phyloP scores from a whole-genome alignment of 2,113 vertebrate genomes.

The Mobula birostris region DNA sequence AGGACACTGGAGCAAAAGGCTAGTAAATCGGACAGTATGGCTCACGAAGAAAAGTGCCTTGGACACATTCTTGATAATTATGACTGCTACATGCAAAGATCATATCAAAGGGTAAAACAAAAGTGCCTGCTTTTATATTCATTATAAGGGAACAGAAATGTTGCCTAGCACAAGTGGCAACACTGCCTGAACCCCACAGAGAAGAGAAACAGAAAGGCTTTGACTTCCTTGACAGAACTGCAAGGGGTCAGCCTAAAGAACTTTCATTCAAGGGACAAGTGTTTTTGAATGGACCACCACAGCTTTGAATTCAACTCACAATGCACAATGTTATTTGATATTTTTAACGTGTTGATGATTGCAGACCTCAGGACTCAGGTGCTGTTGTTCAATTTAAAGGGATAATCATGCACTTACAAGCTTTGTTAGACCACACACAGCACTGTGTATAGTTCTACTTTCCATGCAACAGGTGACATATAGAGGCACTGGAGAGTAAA shows the following conservation, averaged over 20 bases:
- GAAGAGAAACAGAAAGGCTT: not conserved
- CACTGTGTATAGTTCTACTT: not conserved
- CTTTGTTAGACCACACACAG: not conserved
- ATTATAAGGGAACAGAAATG: not conserved
- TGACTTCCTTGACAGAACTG: not conserved
- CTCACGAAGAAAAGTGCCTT: not conserved
- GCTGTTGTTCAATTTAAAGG: conserved; percentile 2
- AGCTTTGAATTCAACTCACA: conserved; percentile 5
- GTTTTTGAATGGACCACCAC: not conserved
- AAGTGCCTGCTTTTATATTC: not conserved
- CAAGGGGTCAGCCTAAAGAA: not conserved
- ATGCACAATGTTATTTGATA: conserved; percentile 20
- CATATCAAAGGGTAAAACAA: not conserved
- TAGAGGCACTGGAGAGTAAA: not conserved
- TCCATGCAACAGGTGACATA: not conserved
- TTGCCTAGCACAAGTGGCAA: not conserved
- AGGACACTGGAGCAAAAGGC: not conserved
- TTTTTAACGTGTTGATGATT: conserved; percentile 1
- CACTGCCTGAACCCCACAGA: not conserved
- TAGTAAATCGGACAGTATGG: not conserved
- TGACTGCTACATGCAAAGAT: not conserved
- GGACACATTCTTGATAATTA: not conserved
- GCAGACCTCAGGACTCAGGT: not conserved
- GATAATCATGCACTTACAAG: not conserved
- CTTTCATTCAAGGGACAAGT: conserved; percentile 1